Conservation (phyloP, 2,113 vertebrate genomes). For the Myrmecobius fasciatus region DNA sequence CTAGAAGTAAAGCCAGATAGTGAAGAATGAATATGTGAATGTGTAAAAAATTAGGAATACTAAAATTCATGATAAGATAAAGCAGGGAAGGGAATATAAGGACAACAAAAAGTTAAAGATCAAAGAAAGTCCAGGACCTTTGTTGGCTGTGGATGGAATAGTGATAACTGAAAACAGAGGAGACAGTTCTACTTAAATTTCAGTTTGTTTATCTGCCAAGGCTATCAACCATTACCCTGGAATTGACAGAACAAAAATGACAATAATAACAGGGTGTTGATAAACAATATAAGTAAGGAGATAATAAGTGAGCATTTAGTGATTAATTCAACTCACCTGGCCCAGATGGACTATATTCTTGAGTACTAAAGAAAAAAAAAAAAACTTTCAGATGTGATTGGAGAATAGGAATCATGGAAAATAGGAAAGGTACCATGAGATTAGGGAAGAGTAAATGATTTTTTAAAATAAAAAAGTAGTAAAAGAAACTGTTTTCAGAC, state of each 20-base stretch:
- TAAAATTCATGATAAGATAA: background rate
- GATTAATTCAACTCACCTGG: background rate
- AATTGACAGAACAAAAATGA: background rate
- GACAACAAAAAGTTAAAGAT: background rate
- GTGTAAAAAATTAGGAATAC: background rate
- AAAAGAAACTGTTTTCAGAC: background rate
- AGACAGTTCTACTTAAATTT: background rate
- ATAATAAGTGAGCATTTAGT: background rate
- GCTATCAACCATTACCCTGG: background rate
- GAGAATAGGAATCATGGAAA: background rate
- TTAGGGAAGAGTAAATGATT: background rate
- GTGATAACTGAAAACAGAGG: background rate
- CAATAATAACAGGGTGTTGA: background rate
- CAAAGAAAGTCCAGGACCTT: background rate
- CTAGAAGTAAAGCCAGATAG: background rate
- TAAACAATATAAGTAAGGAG: background rate
- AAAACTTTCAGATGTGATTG: background rate
- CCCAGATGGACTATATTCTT: background rate
- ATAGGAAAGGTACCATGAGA: background rate
- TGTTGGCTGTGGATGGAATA: background rate
- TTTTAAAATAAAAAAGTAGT: background rate
- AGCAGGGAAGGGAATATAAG: background rate
- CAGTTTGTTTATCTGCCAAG: background rate
- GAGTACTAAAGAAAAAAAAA: background rate
- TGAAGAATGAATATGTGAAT: background rate